Percentiles rank a stretch among this genome's conserved stretches.
phyloP scores from a whole-genome alignment of 2,113 vertebrate genomes.

The Pantherophis guttatus region DNA sequence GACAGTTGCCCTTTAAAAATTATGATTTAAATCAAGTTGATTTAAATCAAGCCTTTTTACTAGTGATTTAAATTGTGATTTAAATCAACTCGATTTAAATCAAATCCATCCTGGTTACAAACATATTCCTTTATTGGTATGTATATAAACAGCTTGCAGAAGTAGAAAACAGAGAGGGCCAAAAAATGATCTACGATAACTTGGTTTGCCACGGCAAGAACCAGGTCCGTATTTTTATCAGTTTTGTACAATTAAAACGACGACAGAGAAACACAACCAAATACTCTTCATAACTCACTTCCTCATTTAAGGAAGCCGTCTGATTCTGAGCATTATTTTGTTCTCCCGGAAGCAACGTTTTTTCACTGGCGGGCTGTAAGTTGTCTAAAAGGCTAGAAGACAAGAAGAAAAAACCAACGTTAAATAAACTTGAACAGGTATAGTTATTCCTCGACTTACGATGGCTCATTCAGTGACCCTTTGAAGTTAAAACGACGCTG shows the following conservation, averaged over 20 bases:
- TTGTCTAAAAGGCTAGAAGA: constrained; percentile 73
- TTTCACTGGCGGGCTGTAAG: constrained; percentile 67
- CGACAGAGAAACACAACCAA: background rate
- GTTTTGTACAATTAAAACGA: background rate
- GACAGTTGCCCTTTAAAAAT: too few relatives aligned
- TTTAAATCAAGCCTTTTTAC: too few relatives aligned
- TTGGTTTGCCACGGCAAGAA: background rate
- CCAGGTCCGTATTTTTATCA: background rate
- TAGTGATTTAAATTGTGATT: too few relatives aligned
- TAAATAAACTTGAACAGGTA: background rate
- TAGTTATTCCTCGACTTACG: background rate
- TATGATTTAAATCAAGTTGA: too few relatives aligned
- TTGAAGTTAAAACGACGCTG: background rate
- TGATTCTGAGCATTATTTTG: constrained; percentile 66
- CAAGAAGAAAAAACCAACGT: constrained; percentile 20
- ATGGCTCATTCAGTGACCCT: background rate
- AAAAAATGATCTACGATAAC: background rate
- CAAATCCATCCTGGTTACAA: too few relatives aligned
- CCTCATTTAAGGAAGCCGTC: constrained; percentile 73
- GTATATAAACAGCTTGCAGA: background rate
- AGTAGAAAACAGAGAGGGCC: background rate
- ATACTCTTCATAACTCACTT: constrained; percentile 69
- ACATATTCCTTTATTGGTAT: too few relatives aligned
- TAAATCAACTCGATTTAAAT: too few relatives aligned
- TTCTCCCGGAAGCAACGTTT: constrained; percentile 69